Evolutionary conservation across 2,797 vertebrate species (phyloP), one percentile per base, ranked within the genome.

Genomic region (Gila robusta): DNA sequence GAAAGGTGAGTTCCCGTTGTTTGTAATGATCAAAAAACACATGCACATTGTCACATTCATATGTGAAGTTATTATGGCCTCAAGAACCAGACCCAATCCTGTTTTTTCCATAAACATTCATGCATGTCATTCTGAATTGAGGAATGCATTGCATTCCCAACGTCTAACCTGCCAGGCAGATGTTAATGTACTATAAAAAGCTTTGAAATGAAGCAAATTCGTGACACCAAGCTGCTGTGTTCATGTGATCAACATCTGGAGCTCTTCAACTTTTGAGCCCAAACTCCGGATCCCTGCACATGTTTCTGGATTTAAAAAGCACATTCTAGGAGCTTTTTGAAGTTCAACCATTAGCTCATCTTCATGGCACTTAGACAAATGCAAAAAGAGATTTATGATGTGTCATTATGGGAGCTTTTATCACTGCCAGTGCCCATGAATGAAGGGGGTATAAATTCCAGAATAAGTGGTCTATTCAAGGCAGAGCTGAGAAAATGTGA

Each of bases 1-100:
- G 82, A 97, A 97, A 97, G 98, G 98, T 99, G 87, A 94, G 95
- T 79, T 37, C n/a, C 84, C 7, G 16, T 83, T 81, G 71, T 35
- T 86, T 26, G 23, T 59, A 59, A 32, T 67, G 28, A 35, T 28
- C 19, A 47, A n/a, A 64, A 73, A 62, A 35, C 41, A 32, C 39
- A 64, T 64, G 1, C 37, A 35, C 9, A 8, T 26, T 6, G 59
- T 67, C 14, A 14, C 6, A 54, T 26, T 74, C 44, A 39, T 49
- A 28, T 62, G 54, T 7, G 0, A 79, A 71, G 21, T 23, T 19
- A 78, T 70, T 79, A 77, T 77, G 35, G 32, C 17, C 6, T 26
- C 47, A 74, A 77, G 76, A 83, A 74, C 64, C 72, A 28, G 14
- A 83, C 21, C 67, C 44, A 32, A 62, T 71, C 81, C 23, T 52